Evolutionary conservation across 64 coral and sea anemone genomes (phyloP).

Genomic region (Orbicella faveolata): DNA sequence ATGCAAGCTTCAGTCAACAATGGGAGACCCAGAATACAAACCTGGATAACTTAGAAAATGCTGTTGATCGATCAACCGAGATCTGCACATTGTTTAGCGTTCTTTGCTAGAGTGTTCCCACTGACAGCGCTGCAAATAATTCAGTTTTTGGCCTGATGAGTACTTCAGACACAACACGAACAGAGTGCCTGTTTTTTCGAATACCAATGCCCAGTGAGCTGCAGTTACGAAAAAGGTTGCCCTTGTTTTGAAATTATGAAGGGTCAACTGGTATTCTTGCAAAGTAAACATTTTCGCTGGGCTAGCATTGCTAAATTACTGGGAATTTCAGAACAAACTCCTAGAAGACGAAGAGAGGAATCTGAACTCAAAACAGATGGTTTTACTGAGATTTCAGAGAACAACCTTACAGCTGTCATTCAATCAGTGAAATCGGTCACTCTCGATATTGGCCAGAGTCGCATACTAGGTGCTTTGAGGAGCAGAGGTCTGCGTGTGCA

Average conservation of each 20-base stretch:
- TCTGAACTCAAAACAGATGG: slow-evolving; percentile 13
- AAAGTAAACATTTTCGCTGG: slow-evolving; percentile 13
- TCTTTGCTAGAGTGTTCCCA: neutral
- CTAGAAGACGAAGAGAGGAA: slow-evolving; percentile 35
- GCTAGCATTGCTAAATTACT: slow-evolving; percentile 61
- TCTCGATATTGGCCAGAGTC: slow-evolving; percentile 62
- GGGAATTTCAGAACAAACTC: slow-evolving; percentile 39
- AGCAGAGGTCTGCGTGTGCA: no score
- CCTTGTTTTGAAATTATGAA: slow-evolving; percentile 28
- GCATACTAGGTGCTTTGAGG: slow-evolving; percentile 34
- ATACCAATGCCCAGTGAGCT: neutral
- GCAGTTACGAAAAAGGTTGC: slow-evolving; percentile 22
- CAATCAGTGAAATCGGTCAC: slow-evolving; percentile 14
- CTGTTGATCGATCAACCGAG: neutral
- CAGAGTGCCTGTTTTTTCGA: no score
- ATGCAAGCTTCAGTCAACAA: neutral
- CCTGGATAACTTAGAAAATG: slow-evolving; percentile 7
- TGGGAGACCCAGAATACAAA: slow-evolving; percentile 4
- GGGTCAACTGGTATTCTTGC: slow-evolving; percentile 44
- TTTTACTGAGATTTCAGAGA: slow-evolving; percentile 47
- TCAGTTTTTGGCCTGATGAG: no score
- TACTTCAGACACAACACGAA: no score
- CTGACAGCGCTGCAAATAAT: no score
- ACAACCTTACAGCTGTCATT: neutral
- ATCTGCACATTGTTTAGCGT: neutral